Percentiles rank a stretch among this genome's conserved stretches.
phyloP scores from a whole-genome alignment of 2,888 invertebrate genomes.

The Tenthredo distinguenda region DNA sequence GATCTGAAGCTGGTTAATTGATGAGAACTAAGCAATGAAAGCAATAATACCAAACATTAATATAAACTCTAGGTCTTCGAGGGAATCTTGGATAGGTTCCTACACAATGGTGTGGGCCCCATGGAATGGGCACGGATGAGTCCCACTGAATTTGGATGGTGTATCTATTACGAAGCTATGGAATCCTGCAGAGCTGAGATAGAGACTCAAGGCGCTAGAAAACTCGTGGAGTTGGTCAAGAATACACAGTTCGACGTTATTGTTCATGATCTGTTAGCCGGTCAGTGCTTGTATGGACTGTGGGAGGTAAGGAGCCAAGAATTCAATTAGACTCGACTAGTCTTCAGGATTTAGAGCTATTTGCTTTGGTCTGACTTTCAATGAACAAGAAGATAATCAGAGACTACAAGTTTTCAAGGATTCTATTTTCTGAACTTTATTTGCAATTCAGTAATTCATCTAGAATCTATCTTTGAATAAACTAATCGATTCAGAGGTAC shows the following conservation, averaged over 20 bases:
- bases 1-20: neutral
- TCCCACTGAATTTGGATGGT: neutral
- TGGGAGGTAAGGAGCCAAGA: slow-evolving; percentile 52
- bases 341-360: neutral
- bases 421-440: neutral
- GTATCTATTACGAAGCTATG: neutral
- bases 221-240: slow-evolving; percentile 48
- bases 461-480: neutral
- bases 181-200: slow-evolving; percentile 11
- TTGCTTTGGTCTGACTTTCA: neutral
- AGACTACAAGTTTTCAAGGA: neutral
- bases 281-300: slow-evolving; percentile 54
- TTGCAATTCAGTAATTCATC: neutral
- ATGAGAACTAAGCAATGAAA: neutral
- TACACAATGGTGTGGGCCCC: slow-evolving; percentile 7
- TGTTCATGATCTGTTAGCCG: slow-evolving; percentile 49
- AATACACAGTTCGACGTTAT: slow-evolving; percentile 54
- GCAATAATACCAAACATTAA: no score
- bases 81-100: neutral
- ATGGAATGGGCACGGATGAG: neutral
- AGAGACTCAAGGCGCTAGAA: slow-evolving; percentile 31
- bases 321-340: neutral
- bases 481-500: neutral
- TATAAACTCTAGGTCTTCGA: slow-evolving; percentile 4
- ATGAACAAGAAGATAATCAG: neutral